Evolutionary conservation across 2,113 vertebrate species (phyloP), one percentile per base, ranked within the genome.

Genomic region (Salvelinus fontinalis): DNA sequence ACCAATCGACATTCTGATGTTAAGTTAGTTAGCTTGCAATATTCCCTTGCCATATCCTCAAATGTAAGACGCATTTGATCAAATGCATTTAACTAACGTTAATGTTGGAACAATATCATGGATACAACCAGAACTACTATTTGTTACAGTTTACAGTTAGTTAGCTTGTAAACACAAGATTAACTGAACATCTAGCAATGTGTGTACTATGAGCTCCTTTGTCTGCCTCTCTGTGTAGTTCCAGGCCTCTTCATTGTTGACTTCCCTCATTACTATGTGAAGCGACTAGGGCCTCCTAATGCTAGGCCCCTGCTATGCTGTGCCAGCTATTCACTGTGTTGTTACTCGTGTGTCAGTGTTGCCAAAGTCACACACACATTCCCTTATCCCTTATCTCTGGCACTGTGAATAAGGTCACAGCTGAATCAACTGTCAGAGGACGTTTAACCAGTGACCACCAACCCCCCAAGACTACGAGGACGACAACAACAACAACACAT

Each of bases 161-260:
- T 57, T 62, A 73, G n/a, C 31, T 39, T 24, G 81, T 49, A 83
- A 86, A 80, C 76, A 48, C 79, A 80, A 89, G 83, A 82, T 83
- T 80, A 84, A 75, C 81, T 51, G 29, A 8, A n/a, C 16, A 20
- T 20, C 16, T 8, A 8, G 16, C 27, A 31, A 9, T 59, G 57
- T 54, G 69, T 87, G 75, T 70, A 81, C 1, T 65, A 1, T 74
- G 72, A 27, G 0, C 27, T 84, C 59, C 48, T 67, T 75, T 83
- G 75, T 85, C 68, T 66, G 27, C 4, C 60, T 73, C 22, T 74
- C 24, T 54, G 18, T 71, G 27, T 34, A 67, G 11, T 60, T 64
- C 68, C 22, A 74, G 29, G 34, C 57, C 27, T 24, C n/a, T 3
- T 9, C 73, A 73, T 72, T 78, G 54, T 67, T 70, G 22, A n/a